Evolutionary conservation across 2,113 vertebrate species (phyloP).

Genomic region (Trogon melanurus): DNA sequence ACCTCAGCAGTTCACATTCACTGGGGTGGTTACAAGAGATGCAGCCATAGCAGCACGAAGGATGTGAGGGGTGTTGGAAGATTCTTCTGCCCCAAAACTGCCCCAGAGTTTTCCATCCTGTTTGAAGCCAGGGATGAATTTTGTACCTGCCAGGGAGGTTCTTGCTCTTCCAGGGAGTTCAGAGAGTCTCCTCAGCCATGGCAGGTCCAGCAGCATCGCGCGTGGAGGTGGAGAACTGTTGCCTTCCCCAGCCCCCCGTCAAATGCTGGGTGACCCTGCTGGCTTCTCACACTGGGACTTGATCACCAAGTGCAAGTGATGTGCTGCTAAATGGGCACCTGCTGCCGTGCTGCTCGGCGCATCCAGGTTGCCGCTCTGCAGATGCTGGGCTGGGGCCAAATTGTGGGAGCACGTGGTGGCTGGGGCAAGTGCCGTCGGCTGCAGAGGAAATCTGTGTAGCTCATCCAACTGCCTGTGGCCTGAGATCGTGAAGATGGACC

Average conservation of each 20-base stretch:
- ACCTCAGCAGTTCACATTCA: background rate
- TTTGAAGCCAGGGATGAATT: background rate
- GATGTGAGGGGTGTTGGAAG: background rate
- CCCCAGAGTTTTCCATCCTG: no score
- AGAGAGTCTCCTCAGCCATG: background rate
- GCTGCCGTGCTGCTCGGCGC: fast-evolving
- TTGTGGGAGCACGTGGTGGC: fast-evolving
- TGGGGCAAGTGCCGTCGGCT: background rate
- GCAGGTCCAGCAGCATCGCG: background rate
- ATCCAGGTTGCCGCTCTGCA: fast-evolving
- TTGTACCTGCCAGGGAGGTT: fast-evolving
- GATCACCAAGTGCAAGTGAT: background rate
- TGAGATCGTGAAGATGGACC: slow-evolving; percentile 40
- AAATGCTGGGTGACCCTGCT: background rate
- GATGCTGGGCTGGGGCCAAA: background rate
- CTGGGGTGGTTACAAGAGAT: background rate
- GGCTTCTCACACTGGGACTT: background rate
- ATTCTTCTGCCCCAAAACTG: background rate
- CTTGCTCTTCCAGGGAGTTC: background rate
- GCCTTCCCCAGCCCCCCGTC: background rate
- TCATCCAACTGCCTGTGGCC: background rate
- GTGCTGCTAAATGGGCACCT: background rate
- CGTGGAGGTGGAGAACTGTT: fast-evolving
- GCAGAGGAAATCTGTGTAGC: background rate
- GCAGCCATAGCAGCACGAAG: background rate